A percentile compares a stretch with the other conserved stretches of the same genome.
phyloP scores from a whole-genome alignment of 1,140 invertebrate genomes.

The Brevipalpus yothersi region DNA sequence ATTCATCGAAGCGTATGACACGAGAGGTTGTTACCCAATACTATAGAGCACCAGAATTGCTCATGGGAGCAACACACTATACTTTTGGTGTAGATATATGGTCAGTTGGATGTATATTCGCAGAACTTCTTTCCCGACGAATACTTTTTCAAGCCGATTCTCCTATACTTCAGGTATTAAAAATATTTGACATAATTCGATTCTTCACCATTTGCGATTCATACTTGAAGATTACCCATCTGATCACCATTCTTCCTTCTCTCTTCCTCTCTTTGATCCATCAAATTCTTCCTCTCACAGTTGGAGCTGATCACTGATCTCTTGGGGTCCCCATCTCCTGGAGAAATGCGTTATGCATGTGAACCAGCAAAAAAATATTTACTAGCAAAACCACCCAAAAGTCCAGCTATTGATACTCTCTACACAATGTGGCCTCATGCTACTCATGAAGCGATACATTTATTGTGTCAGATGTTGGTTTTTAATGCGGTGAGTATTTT shows the following conservation, averaged over 20 bases:
- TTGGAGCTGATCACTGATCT: conserved; percentile 90
- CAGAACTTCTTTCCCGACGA: conserved; percentile 70
- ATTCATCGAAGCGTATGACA: conserved; percentile 79
- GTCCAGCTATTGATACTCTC: conserved; percentile 59
- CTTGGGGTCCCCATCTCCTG: conserved; percentile 68
- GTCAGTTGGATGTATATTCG: conserved; percentile 99
- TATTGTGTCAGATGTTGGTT: conserved; percentile 89
- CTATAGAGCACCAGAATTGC: conserved; percentile 90
- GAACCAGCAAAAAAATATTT: conserved; percentile 84
- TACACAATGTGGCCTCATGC: conserved; percentile 76
- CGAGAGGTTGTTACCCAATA: conserved; percentile 97
- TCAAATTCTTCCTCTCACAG: conserved; percentile 21
- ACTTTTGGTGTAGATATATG: conserved; percentile 89
- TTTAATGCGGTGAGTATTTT: conserved; percentile 68
- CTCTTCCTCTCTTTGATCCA: neutral
- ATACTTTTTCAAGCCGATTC: conserved; percentile 93
- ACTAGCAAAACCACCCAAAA: conserved; percentile 59
- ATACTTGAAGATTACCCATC: neutral
- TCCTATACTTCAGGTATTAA: conserved; percentile 60
- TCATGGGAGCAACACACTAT: conserved; percentile 95
- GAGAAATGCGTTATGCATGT: conserved; percentile 88
- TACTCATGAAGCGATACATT: conserved; percentile 87
- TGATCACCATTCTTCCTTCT: neutral
- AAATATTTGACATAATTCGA: neutral
- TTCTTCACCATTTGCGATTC: conserved; percentile 2